Conservation (phyloP, 1,140 invertebrate species). For the Anagrus nilaparvatae region DNA sequence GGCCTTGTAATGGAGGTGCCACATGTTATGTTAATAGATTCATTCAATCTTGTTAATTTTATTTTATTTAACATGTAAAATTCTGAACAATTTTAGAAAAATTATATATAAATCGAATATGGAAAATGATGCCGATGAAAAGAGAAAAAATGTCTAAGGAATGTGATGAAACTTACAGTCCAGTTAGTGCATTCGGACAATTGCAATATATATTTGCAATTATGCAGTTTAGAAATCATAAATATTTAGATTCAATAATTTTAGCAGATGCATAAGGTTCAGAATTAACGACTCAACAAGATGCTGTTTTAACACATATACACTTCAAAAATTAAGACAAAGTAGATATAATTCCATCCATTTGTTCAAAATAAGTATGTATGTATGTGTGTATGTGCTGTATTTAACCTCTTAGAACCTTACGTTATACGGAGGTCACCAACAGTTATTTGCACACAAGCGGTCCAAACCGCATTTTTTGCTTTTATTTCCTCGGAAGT, state of each 20-base stretch:
- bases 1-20: conserved; percentile 62
- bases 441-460: too few relatives aligned
- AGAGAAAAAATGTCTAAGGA: conserved; percentile 29
- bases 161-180: conserved; percentile 29
- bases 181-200: conserved; percentile 46
- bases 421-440: too few relatives aligned
- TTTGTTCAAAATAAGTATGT: too few relatives aligned
- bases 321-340: conserved; percentile 50
- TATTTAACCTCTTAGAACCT: too few relatives aligned
- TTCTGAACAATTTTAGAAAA: conserved; percentile 36
- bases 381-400: too few relatives aligned
- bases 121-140: conserved; percentile 41
- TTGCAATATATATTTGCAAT: conserved; percentile 59
- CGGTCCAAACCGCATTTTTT: too few relatives aligned
- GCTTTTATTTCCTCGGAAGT: too few relatives aligned
- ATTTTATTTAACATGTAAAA: conserved; percentile 3
- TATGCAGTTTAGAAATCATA: conserved; percentile 50
- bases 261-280: conserved; percentile 54
- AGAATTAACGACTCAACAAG: conserved; percentile 55
- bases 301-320: conserved; percentile 50
- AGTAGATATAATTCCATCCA: conserved; percentile 59
- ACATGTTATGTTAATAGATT: conserved; percentile 68
- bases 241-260: conserved; percentile 51
- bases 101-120: conserved; percentile 57
- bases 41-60: conserved; percentile 58